Base-by-base conservation (phyloP, 2,888 invertebrate genomes). In the Priapulus caudatus region DNA sequence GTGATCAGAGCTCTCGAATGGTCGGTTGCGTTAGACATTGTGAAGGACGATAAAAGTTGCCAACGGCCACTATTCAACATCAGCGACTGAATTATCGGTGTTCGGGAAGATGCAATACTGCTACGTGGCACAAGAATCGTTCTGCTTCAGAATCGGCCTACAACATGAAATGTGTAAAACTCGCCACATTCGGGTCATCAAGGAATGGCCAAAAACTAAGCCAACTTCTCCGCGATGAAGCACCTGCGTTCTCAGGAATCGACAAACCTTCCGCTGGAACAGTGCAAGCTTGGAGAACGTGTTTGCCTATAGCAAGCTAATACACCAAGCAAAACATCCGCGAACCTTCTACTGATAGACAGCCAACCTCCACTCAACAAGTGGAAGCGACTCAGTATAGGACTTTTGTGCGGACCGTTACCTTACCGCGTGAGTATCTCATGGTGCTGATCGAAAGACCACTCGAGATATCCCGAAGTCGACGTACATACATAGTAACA, bases 181-280 rank as follows among this genome's bases (percentile, higher is more conserved):
- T 59, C 4, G 58, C 58, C n/a, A 1, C 63, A 63, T 45, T 21
- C 44, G 19, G 55, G 60, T 2, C 59, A 62, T 45, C 56, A 58
- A 50, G 60, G 60, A n/a, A 54, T 54, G 4, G 52, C 21, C 16
- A 54, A 57, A 19, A 61, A n/a, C n/a, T 56, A 15, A 57, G 60
- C 47, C 51, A 53, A 1, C 51, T 57, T 3, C 45, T 59, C 4
- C 50, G 57, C 16, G n/a, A 54, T 53, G 20, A 61, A 56, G 45
- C n/a, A 56, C 55, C 3, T 62, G 52, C n/a, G 60, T 63, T 63
- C 52, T 53, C 54, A 4, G 47, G 56, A 4, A 59, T 59, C 10
- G 52, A 58, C 43, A 22, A 5, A n/a, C n/a, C n/a, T n/a, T n/a
- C n/a, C n/a, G n/a, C 18, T 43, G 16, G 56, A 50, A 2, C 43